Conservation (phyloP, 2,113 vertebrate genomes). For the Tragelaphus strepsiceros region DNA sequence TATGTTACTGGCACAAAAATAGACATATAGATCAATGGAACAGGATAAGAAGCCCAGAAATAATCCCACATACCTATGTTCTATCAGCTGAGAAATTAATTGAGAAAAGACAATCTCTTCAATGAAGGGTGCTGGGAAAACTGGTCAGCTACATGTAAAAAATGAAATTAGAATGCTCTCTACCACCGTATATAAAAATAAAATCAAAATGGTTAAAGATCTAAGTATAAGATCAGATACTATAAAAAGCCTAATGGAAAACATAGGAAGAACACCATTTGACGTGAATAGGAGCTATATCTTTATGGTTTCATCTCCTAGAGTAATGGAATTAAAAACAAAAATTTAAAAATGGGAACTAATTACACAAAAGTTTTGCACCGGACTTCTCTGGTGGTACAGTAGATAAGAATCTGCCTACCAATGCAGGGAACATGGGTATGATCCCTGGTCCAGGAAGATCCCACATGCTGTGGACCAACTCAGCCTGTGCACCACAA, state of each 20-base stretch:
- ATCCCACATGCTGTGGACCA: neutral
- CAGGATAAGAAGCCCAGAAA: neutral
- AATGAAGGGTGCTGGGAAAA: neutral
- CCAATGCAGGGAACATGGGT: neutral
- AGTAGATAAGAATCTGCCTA: neutral
- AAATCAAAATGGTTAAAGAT: neutral
- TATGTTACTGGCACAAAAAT: neutral
- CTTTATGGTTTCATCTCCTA: neutral
- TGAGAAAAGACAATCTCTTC: neutral
- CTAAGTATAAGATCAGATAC: neutral
- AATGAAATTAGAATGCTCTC: neutral
- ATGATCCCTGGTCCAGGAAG: neutral
- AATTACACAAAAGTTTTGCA: neutral
- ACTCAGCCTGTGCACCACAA: neutral
- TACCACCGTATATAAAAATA: neutral
- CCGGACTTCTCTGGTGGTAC: neutral
- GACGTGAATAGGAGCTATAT: neutral
- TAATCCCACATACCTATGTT: neutral
- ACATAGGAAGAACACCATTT: neutral
- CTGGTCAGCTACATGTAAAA: neutral
- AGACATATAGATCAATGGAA: neutral
- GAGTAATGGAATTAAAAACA: neutral
- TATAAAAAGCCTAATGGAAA: neutral
- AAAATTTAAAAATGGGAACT: neutral
- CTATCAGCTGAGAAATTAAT: neutral